Base-by-base conservation (phyloP, 2,113 vertebrate species). In the Hoplias malabaricus region DNA sequence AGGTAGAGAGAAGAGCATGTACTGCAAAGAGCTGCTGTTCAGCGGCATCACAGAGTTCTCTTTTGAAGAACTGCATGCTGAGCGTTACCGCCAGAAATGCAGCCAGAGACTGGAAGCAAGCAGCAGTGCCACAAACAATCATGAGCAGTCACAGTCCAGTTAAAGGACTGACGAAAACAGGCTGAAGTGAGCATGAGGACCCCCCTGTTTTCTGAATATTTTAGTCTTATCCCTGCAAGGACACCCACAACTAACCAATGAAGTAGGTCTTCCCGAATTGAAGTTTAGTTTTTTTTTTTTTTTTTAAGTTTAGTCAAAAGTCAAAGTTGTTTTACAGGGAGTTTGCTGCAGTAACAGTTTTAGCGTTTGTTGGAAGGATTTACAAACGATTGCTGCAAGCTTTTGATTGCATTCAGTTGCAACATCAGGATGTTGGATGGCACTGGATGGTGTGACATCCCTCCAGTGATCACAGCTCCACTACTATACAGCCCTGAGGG, bases 1-100 rank as follows among this genome's bases (percentile, higher is more conserved):
- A 50, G 90, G 83, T 23, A 92, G 92, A 70, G 94, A 96, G 78
- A 80, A 90, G 80, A 90, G 91, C 78, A 98, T 96, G 96, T 99
- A 98, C 87, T 98, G 95, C 85, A 97, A 96, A 87, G 95, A 95
- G 31, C 94, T 95, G 81, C 92, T 98, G 63, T 93, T 96, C 84
- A 95, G 94, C 42, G 97, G 97, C 33, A 93, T 94, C 0, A 88
- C 93, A 0, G 98, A 99, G 59, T 99, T 99, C 86, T 96, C 94
- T 73, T 95, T 99, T 33, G 98, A 99, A 84, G 98, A 99, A 83
- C 94, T 99, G 77, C 87, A 95, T 11, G 95, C 96, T 34, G 95
- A 98, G 81, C 91, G 92, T 77, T 95, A 94, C 86, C 92, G 94
- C 11, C 94, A 95, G 84, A 96, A 94, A 86, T 84, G 84, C 0